Conservation (phyloP, 2,888 invertebrate species). For the Aricia artaxerxes region DNA sequence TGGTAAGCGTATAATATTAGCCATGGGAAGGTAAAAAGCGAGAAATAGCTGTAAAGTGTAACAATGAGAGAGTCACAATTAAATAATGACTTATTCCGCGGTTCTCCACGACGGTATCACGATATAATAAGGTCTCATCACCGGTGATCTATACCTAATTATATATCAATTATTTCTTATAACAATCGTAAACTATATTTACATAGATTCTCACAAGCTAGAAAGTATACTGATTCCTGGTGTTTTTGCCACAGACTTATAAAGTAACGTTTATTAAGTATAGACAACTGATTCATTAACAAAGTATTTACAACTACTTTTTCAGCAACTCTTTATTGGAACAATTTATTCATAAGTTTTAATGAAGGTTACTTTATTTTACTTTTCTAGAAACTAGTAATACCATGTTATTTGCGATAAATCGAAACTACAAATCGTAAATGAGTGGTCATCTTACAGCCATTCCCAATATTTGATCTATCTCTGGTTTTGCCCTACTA, state of each 20-base stretch:
- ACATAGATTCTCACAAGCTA: slow-evolving; percentile 15
- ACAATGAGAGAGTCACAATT: slow-evolving; percentile 29
- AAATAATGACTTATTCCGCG: slow-evolving; percentile 21
- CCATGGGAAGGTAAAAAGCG: slow-evolving; percentile 25
- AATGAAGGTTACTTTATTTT: too few relatives aligned
- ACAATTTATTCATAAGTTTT: too few relatives aligned
- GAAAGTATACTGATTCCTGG: background rate
- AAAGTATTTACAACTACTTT: background rate
- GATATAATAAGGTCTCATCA: slow-evolving; percentile 15
- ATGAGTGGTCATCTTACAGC: too few relatives aligned
- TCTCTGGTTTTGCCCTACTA: too few relatives aligned
- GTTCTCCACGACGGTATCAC: slow-evolving; percentile 15
- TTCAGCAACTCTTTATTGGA: too few relatives aligned
- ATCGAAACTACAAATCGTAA: too few relatives aligned
- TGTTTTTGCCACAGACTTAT: background rate
- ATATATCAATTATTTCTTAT: slow-evolving; percentile 21
- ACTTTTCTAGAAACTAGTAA: too few relatives aligned
- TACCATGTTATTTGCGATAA: too few relatives aligned
- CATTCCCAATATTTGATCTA: too few relatives aligned
- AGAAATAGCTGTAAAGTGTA: slow-evolving; percentile 20
- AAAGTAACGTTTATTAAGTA: background rate
- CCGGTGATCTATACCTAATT: slow-evolving; percentile 22
- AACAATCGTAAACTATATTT: slow-evolving; percentile 22
- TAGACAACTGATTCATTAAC: background rate
- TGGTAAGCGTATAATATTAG: slow-evolving; percentile 16